Evolutionary conservation across 2,113 vertebrate genomes (phyloP), one percentile per base, ranked within the genome.

Genomic region (Propithecus coquereli): DNA sequence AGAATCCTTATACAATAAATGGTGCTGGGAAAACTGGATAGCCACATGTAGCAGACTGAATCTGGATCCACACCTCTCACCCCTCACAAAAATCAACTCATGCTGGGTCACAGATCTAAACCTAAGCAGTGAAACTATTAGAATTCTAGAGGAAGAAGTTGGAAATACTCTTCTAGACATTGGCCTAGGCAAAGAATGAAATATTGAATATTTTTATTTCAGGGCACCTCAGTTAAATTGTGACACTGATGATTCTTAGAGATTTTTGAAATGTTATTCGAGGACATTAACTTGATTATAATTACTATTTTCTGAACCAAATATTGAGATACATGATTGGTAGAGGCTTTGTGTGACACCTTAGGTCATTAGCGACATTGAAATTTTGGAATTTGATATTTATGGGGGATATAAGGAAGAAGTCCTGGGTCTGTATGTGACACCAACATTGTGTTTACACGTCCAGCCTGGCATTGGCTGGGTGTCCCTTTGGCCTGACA

Each of bases 121-220:
- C n/a, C n/a, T n/a, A n/a, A n/a, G n/a, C n/a, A n/a, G n/a, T n/a
- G n/a, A n/a, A n/a, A n/a, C n/a, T n/a, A n/a, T n/a, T n/a, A n/a
- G n/a, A n/a, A n/a, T n/a, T n/a, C n/a, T n/a, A n/a, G n/a, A n/a
- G n/a, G n/a, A n/a, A n/a, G n/a, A n/a, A n/a, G n/a, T n/a, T n/a
- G n/a, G n/a, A n/a, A n/a, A n/a, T n/a, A n/a, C n/a, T n/a, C n/a
- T n/a, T n/a, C n/a, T n/a, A n/a, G n/a, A n/a, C n/a, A n/a, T n/a
- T n/a, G n/a, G n/a, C n/a, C n/a, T n/a, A n/a, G n/a, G n/a, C n/a
- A n/a, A n/a, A n/a, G n/a, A n/a, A n/a, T n/a, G n/a, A 94, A 88
- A 73, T 81, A 66, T 77, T 79, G 87, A 90, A 3, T 79, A 40
- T 91, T 91, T 95, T 92, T 90, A 52, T 93, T 91, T 84, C 23